phyloP scores from a whole-genome alignment of 2,888 invertebrate species.

The Fragum fragum region DNA sequence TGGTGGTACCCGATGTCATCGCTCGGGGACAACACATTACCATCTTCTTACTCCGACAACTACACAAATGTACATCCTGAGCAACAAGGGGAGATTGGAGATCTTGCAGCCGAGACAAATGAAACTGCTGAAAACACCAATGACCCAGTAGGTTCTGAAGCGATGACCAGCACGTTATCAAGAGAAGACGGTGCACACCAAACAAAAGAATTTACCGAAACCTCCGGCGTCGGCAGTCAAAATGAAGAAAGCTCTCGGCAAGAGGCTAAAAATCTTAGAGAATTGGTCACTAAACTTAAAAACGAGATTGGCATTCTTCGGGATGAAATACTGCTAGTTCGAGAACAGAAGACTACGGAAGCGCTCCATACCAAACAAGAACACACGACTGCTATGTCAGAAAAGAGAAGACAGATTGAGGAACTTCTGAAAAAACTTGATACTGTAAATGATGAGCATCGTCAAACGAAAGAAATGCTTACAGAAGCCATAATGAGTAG shows the following conservation, averaged over 20 bases:
- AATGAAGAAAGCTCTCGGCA: neutral
- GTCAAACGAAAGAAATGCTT: neutral
- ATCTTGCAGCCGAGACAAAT: neutral
- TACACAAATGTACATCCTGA: neutral
- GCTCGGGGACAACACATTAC: neutral
- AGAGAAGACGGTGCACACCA: neutral
- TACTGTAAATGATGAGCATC: neutral
- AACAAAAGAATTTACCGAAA: neutral
- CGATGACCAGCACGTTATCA: neutral
- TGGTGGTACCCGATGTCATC: neutral
- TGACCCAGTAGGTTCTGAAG: too few relatives aligned
- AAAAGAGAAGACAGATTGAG: neutral
- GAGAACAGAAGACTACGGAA: neutral
- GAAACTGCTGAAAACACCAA: too few relatives aligned
- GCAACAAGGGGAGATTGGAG: neutral
- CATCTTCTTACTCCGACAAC: neutral
- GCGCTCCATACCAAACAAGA: neutral
- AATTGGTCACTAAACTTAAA: neutral
- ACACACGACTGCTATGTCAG: neutral
- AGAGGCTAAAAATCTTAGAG: neutral
- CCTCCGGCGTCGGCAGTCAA: neutral
- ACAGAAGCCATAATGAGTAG: neutral
- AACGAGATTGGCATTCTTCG: neutral
- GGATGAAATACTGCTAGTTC: neutral
- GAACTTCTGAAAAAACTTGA: neutral